Evolutionary conservation across 1,140 invertebrate genomes (phyloP).

Genomic region (Scaptodrosophila lebanonensis): DNA sequence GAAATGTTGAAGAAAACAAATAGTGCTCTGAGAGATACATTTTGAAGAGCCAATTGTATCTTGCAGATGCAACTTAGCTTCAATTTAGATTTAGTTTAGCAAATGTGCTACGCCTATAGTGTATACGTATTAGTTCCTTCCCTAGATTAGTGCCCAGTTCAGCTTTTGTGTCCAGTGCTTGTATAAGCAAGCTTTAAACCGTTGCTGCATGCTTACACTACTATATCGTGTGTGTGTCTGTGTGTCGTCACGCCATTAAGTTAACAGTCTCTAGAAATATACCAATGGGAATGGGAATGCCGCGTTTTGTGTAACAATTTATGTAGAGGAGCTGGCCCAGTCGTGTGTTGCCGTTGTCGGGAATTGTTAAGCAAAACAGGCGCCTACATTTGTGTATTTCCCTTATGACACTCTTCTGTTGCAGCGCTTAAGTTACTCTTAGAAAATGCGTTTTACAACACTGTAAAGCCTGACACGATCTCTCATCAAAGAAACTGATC

Average conservation of each 20-base stretch:
- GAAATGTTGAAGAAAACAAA: constrained; percentile 14
- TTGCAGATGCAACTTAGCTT: constrained; percentile 61
- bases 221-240: constrained; percentile 36
- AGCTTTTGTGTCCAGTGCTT: constrained; percentile 57
- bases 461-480: constrained; percentile 25
- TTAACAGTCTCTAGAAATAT: constrained; percentile 47
- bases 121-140: constrained; percentile 24
- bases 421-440: constrained; percentile 66
- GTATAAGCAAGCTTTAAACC: constrained; percentile 52
- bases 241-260: constrained; percentile 46
- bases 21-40: constrained; percentile 9
- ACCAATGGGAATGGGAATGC: constrained; percentile 61
- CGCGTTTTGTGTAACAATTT: constrained; percentile 58
- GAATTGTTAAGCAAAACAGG: constrained; percentile 54
- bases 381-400: constrained; percentile 60
- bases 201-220: constrained; percentile 52
- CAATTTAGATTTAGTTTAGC: too few relatives aligned
- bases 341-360: neutral
- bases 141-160: constrained; percentile 38
- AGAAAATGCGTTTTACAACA: constrained; percentile 5
- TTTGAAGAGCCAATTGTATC: constrained; percentile 53
- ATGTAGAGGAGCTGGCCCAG: neutral
- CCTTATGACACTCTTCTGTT: constrained; percentile 43
- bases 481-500: constrained; percentile 50
- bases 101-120: constrained; percentile 14